A percentile compares a stretch with the other conserved stretches of the same genome.
Evolutionary conservation across 2,797 vertebrate species (phyloP).

Genomic region (Pipistrellus pipistrellus): DNA sequence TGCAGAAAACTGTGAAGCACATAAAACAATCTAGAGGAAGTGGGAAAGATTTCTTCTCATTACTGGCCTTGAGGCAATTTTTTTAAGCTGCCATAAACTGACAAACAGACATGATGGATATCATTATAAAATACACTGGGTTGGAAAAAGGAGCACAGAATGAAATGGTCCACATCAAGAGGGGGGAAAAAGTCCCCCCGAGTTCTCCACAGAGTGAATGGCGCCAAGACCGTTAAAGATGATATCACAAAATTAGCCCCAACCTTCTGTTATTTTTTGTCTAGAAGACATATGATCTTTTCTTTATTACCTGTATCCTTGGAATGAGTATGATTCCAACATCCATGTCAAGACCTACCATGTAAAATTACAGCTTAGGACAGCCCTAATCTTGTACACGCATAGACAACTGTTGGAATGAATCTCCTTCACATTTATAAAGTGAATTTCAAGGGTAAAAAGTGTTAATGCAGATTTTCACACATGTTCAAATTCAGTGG

Average conservation of each 20-base stretch:
- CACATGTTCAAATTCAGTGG: not conserved
- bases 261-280: not conserved
- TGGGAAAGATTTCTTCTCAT: conserved; percentile 84
- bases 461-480: not conserved
- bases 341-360: conserved; percentile 23
- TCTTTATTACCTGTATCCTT: conserved; percentile 13
- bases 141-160: conserved; percentile 81
- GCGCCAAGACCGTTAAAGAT: conserved; percentile 29
- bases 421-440: conserved; percentile 9
- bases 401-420: not conserved
- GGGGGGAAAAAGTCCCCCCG: conserved; percentile 35
- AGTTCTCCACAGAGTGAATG: conserved; percentile 50
- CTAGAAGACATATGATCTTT: conserved; percentile 19
- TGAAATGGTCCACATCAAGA: conserved; percentile 83
- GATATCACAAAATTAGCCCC: conserved; percentile 45
- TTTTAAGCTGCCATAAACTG: conserved; percentile 85
- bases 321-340: conserved; percentile 43
- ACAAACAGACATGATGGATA: conserved; percentile 84
- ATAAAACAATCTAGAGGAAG: conserved; percentile 84
- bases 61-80: conserved; percentile 85
- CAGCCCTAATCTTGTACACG: not conserved
- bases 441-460: conserved; percentile 25
- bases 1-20: conserved; percentile 84
- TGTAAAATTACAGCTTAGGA: conserved; percentile 30
- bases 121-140: conserved; percentile 85